phyloP scores from a whole-genome alignment of 2,113 vertebrate species.

The Microcebus murinus region DNA sequence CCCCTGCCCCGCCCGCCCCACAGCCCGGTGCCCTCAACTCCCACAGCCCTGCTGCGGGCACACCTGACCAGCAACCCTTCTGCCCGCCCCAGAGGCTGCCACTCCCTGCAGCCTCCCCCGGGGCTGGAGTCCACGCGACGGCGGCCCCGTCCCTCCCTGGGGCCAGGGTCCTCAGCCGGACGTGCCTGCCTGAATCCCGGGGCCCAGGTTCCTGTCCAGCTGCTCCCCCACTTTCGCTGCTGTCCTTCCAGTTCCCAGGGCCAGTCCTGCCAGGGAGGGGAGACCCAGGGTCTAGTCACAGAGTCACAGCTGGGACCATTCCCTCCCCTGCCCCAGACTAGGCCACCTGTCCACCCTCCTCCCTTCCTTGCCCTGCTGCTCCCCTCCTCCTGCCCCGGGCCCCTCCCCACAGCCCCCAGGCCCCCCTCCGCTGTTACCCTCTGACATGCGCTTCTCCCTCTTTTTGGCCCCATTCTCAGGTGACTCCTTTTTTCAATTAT shows the following conservation, averaged over 20 bases:
- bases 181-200: background rate
- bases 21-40: background rate
- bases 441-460: background rate
- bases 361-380: background rate
- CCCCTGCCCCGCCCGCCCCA: background rate
- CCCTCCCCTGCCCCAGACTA: background rate
- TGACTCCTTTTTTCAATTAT: background rate
- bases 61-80: too few species aligned
- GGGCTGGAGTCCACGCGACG: background rate
- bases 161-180: background rate
- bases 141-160: background rate
- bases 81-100: background rate
- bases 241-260: background rate
- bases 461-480: background rate
- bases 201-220: rapidly evolving
- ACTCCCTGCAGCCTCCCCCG: background rate
- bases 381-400: background rate
- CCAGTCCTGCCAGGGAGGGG: background rate
- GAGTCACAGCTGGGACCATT: background rate
- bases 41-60: background rate
- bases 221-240: rapidly evolving
- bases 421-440: background rate
- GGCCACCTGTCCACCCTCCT: too few species aligned
- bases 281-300: background rate
- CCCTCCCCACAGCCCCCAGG: background rate